phyloP scores from a whole-genome alignment of 2,888 invertebrate genomes.

The Tipula helvola region DNA sequence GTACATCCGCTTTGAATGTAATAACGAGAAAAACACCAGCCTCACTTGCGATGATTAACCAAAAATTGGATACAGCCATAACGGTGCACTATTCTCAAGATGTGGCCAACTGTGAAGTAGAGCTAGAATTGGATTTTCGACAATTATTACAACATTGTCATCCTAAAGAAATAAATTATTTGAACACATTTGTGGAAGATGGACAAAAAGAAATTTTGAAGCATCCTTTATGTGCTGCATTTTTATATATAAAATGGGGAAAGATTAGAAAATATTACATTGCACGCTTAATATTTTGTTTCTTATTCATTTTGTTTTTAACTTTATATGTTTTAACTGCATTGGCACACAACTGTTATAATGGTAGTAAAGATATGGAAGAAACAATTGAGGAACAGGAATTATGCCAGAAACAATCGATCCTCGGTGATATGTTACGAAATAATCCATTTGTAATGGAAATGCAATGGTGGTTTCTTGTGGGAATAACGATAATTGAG shows the following conservation, averaged over 20 bases:
- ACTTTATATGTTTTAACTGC: slow-evolving; percentile 72
- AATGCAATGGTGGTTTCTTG: slow-evolving; percentile 72
- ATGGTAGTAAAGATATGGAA: slow-evolving; percentile 56
- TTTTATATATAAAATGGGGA: slow-evolving; percentile 80
- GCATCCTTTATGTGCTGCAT: slow-evolving; percentile 79
- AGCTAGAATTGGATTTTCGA: slow-evolving; percentile 69
- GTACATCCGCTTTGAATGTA: slow-evolving; percentile 73
- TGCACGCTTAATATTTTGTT: slow-evolving; percentile 62
- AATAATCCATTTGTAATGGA: slow-evolving; percentile 66
- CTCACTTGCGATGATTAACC: slow-evolving; percentile 68
- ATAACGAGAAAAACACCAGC: slow-evolving; percentile 79
- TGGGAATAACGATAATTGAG: slow-evolving; percentile 66
- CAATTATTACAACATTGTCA: slow-evolving; percentile 71
- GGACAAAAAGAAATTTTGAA: slow-evolving; percentile 77
- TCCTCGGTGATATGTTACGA: slow-evolving; percentile 59
- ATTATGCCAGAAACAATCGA: slow-evolving; percentile 65
- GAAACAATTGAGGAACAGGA: slow-evolving; percentile 59
- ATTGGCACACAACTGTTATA: slow-evolving; percentile 73
- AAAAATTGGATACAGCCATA: slow-evolving; percentile 69
- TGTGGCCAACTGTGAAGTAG: slow-evolving; percentile 64
- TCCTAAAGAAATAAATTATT: slow-evolving; percentile 71
- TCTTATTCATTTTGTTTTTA: slow-evolving; percentile 66
- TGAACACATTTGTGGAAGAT: slow-evolving; percentile 78
- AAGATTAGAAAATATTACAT: slow-evolving; percentile 81
- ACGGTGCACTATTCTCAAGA: slow-evolving; percentile 66